phyloP scores from a whole-genome alignment of 2,888 invertebrate genomes.

The Ethmia dodecea region DNA sequence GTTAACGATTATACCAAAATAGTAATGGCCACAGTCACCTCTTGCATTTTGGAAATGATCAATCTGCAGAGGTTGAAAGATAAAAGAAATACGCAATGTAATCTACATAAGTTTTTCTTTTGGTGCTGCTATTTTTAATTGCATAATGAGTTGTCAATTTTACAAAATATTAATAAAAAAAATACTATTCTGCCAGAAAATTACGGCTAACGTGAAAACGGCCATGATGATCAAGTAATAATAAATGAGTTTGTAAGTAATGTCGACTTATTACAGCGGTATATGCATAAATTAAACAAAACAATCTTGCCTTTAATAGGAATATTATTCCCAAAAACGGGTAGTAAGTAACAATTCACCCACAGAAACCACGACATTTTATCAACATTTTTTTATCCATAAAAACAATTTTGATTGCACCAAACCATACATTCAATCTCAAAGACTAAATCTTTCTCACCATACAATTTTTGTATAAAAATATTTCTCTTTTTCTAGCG shows the following conservation, averaged over 20 bases:
- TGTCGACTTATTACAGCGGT: no score
- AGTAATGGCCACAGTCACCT: neutral
- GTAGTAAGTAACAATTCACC: constrained; percentile 19
- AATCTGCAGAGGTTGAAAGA: neutral
- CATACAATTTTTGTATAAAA: constrained; percentile 15
- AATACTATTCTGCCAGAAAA: no score
- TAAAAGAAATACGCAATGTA: neutral
- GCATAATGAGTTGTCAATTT: no score
- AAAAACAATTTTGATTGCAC: constrained; percentile 27
- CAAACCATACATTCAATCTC: constrained; percentile 39
- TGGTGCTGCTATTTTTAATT: no score
- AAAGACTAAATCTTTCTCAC: constrained; percentile 26
- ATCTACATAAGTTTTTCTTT: no score
- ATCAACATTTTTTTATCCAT: constrained; percentile 7
- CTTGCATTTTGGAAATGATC: neutral
- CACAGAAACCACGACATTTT: constrained; percentile 9
- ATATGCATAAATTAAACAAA: no score
- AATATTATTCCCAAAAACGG: no score
- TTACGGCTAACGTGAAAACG: no score
- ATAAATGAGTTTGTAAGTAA: no score
- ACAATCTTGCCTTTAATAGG: no score
- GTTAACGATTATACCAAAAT: neutral
- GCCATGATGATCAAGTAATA: no score
- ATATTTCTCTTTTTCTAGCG: constrained; percentile 8
- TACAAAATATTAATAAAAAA: no score